phyloP scores from a whole-genome alignment of 1,140 invertebrate genomes.

The Armadillidium nasatum region DNA sequence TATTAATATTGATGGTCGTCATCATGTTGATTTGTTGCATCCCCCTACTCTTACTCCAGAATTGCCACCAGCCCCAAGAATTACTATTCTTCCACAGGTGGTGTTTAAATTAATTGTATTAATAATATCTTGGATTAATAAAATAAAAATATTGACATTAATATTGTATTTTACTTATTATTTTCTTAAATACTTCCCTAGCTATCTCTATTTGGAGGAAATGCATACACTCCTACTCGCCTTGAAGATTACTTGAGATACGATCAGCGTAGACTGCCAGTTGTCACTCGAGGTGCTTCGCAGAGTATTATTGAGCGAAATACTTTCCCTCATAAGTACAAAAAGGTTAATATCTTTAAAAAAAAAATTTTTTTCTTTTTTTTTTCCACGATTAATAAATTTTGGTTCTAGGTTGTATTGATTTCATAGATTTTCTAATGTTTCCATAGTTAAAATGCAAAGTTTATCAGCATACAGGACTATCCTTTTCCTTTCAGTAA shows the following conservation, averaged over 20 bases:
- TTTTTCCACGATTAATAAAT: too few species aligned
- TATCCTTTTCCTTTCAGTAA: too few species aligned
- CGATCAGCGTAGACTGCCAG: constrained; percentile 41
- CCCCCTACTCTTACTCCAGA: constrained; percentile 37
- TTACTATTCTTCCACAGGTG: constrained; percentile 35
- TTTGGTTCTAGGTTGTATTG: neutral
- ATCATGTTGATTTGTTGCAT: constrained; percentile 35
- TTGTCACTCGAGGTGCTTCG: constrained; percentile 59
- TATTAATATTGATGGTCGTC: constrained; percentile 30
- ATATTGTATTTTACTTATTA: neutral
- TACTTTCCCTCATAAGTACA: constrained; percentile 81
- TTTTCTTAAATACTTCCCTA: constrained; percentile 5
- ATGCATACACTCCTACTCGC: constrained; percentile 32
- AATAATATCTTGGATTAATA: neutral
- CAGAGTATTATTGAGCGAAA: constrained; percentile 73
- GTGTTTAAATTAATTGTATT: too few species aligned
- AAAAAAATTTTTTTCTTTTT: too few species aligned
- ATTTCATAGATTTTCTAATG: constrained; percentile 46
- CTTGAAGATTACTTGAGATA: constrained; percentile 39
- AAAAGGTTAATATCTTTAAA: constrained; percentile 52
- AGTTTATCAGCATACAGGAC: too few species aligned
- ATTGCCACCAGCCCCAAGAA: constrained; percentile 41
- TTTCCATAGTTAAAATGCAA: neutral
- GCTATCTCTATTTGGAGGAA: constrained; percentile 32
- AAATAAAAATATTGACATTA: neutral